Percentiles rank a stretch among this genome's conserved stretches.
These are phyloP conservation scores for Liodrosophila aerea DNA, from an alignment of 2,888 invertebrate species.

Conservation along the genomic window DNA sequence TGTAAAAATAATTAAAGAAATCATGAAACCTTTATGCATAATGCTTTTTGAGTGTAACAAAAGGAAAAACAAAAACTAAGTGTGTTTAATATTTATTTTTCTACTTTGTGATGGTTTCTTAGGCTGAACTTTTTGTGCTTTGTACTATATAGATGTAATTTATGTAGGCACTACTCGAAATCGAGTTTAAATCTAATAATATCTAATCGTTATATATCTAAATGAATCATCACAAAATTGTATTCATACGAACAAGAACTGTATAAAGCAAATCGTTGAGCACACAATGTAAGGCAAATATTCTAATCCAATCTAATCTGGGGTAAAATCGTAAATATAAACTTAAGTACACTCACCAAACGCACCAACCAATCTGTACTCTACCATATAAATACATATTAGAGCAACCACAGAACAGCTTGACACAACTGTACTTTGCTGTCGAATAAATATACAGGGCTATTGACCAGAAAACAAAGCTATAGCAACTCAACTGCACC, in stretches of 20 bases:
- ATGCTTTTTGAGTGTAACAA: constrained; percentile 24
- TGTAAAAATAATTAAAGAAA: constrained; percentile 22
- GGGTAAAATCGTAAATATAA: constrained; percentile 42
- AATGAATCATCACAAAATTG: background rate
- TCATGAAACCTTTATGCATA: constrained; percentile 12
- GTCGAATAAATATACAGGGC: constrained; percentile 73
- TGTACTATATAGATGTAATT: constrained; percentile 53
- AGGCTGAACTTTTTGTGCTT: constrained; percentile 74
- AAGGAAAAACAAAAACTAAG: constrained; percentile 33
- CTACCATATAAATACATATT: constrained; percentile 11
- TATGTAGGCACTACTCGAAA: constrained; percentile 51
- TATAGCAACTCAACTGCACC: constrained; percentile 61
- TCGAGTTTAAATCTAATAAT: constrained; percentile 26
- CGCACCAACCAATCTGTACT: constrained; percentile 39
- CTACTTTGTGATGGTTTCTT: constrained; percentile 78
- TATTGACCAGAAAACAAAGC: constrained; percentile 56
- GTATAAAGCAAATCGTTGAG: constrained; percentile 58
- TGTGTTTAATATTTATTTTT: constrained; percentile 71
- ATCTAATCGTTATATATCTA: constrained; percentile 1
- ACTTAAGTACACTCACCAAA: constrained; percentile 38
- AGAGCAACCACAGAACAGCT: constrained; percentile 11
- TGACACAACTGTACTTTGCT: constrained; percentile 48
- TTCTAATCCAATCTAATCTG: constrained; percentile 60
- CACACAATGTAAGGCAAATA: constrained; percentile 67
- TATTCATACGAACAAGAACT: constrained; percentile 48